These are phyloP conservation scores for Pristionchus exspectatus DNA, from an alignment of 2,888 invertebrate genomes.

Conservation along the genomic window DNA sequence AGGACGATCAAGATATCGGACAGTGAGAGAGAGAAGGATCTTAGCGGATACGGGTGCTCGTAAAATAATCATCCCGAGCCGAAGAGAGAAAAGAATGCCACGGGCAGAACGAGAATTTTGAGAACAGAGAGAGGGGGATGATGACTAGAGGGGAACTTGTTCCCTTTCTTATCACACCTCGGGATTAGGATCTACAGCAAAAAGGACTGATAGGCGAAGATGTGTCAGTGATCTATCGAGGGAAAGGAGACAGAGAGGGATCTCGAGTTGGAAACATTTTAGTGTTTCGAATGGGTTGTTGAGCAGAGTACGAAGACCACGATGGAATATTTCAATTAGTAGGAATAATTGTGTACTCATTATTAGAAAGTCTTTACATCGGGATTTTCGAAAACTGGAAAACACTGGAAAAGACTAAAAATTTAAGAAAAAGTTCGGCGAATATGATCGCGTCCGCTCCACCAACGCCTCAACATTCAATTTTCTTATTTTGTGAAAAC, in stretches of 20 bases:
- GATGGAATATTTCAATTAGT: too few relatives aligned
- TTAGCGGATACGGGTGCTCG: slow-evolving; percentile 28
- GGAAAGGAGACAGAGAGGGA: not conserved
- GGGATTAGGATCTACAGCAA: not conserved
- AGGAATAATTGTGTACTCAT: too few relatives aligned
- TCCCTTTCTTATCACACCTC: slow-evolving; percentile 42
- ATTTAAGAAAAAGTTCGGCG: too few relatives aligned
- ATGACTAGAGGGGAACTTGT: not conserved
- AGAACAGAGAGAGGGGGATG: slow-evolving; percentile 24
- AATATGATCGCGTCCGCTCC: too few relatives aligned
- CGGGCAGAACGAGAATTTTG: slow-evolving; percentile 19
- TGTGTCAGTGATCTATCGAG: not conserved
- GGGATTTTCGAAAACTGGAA: too few relatives aligned
- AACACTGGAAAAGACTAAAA: too few relatives aligned
- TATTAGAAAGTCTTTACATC: too few relatives aligned
- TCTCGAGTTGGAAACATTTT: too few relatives aligned
- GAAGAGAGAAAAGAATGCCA: not conserved
- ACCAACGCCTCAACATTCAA: too few relatives aligned
- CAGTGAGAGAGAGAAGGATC: not conserved
- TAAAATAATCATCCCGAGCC: slow-evolving; percentile 10
- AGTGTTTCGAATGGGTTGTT: too few relatives aligned
- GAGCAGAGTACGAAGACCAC: too few relatives aligned
- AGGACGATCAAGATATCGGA: not conserved
- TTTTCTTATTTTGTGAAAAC: too few relatives aligned
- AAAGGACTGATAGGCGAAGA: slow-evolving; percentile 16